These are phyloP conservation scores for Lagenorhynchus albirostris DNA, from an alignment of 2,113 vertebrate species.

Conservation along the genomic window DNA sequence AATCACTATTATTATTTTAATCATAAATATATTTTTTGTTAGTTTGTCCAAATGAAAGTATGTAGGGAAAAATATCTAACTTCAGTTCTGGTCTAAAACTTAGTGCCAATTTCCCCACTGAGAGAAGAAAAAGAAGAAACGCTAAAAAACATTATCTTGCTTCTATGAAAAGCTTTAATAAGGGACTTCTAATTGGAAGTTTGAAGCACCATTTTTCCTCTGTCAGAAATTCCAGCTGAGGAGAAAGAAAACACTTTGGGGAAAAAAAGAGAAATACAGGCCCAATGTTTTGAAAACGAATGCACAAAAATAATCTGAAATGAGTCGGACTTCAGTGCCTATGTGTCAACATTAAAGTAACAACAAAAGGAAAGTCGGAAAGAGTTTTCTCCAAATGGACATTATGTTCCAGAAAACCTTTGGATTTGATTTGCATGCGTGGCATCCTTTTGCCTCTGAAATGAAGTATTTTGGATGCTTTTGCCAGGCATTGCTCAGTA, in stretches of 20 bases:
- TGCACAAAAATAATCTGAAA: conserved; percentile 46
- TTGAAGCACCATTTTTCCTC: conserved; percentile 2
- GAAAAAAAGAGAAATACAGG: neutral
- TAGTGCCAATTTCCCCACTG: neutral
- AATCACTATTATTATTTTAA: neutral
- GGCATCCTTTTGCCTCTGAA: neutral
- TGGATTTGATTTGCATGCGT: conserved; percentile 12
- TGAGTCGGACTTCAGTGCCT: neutral
- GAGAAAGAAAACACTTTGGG: neutral
- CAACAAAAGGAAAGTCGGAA: conserved; percentile 21
- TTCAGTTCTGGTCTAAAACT: neutral
- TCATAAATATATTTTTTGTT: neutral
- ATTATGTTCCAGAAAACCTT: conserved; percentile 22
- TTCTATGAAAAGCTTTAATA: neutral
- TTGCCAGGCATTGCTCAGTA: neutral
- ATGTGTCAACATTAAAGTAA: conserved; percentile 11
- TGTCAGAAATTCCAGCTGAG: conserved; percentile 44
- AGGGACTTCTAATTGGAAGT: neutral
- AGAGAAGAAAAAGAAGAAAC: neutral
- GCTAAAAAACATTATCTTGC: neutral
- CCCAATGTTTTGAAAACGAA: conserved; percentile 57
- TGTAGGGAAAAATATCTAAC: neutral
- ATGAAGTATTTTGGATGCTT: conserved; percentile 25
- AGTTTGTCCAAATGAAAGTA: neutral
- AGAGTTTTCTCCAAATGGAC: conserved; percentile 15